Evolutionary conservation across 2,113 vertebrate genomes (phyloP), one percentile per base, ranked within the genome.

Genomic region (Brachyistius frenatus): DNA sequence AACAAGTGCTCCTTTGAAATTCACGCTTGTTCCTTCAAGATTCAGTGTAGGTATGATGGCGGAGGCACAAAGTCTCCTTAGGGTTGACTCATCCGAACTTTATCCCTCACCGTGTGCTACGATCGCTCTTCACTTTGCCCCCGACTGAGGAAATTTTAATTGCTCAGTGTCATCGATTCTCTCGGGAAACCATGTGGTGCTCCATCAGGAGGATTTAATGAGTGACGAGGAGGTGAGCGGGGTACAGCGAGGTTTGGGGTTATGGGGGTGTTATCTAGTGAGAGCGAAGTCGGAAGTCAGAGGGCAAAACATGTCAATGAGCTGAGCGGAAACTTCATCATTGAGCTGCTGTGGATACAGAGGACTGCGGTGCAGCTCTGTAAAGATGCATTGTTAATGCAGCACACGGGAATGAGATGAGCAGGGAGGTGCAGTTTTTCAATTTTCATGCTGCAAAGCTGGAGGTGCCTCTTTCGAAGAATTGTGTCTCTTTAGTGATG

Each of bases 81-180:
- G 76, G 35, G 35, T 54, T 57, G 62, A 74, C 69, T 86, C 60
- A 55, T 66, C 52, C 53, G 10, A 68, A 71, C 71, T 39, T 76
- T 31, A 44, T 39, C 52, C 76, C 16, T 1, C 62, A 46, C 67
- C 52, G 46, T 23, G 47, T 55, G 64, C 67, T 35, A 13, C 2
- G 2, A 3, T 62, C 16, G 66, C 63, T 61, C 77, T 84, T 73
- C 61, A 70, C 63, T 76, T 78, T 66, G 41, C 62, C 80, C 73
- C 69, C 65, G 65, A 78, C 76, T 58, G 65, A 82, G 70, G 73
- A 79, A 61, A 84, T 76, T 88, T 92, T 91, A 92, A 93, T 93
- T 87, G 89, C 77, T 85, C 66, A 44, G 78, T 77, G 86, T 84
- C 72, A 76, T 36, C 49, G 73, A 76, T 76, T 74, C 50, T 57